Percentiles rank a stretch among this genome's conserved stretches.
Evolutionary conservation across 2,888 invertebrate species (phyloP).

Genomic region (Clunio marinus): DNA sequence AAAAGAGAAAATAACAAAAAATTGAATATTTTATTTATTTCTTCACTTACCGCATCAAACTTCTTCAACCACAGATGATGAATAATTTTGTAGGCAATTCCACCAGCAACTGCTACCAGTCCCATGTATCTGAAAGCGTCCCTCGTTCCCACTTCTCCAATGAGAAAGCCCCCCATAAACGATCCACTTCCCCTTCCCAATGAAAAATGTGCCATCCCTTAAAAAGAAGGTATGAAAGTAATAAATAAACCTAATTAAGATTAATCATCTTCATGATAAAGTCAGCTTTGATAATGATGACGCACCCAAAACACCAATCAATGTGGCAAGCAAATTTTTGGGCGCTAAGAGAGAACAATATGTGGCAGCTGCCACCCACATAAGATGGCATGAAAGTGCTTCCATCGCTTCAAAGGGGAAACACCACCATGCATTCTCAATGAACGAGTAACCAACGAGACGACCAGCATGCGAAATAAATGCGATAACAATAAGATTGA

Average conservation of each 20-base stretch:
- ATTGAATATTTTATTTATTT: neutral
- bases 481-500: slow-evolving; percentile 77
- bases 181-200: slow-evolving; percentile 79
- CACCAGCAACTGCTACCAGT: slow-evolving; percentile 65
- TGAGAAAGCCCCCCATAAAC: slow-evolving; percentile 72
- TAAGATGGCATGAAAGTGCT: slow-evolving; percentile 76
- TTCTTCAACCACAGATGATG: slow-evolving; percentile 70
- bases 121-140: slow-evolving; percentile 70
- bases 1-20: neutral
- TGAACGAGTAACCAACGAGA: slow-evolving; percentile 77
- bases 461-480: slow-evolving; percentile 80
- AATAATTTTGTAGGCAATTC: slow-evolving; percentile 64
- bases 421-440: slow-evolving; percentile 83
- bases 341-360: slow-evolving; percentile 82
- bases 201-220: slow-evolving; percentile 87
- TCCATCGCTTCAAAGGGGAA: slow-evolving; percentile 85
- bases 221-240: slow-evolving; percentile 52
- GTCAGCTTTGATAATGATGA: too few relatives aligned
- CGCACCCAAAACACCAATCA: slow-evolving; percentile 70
- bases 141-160: slow-evolving; percentile 69
- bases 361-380: slow-evolving; percentile 88
- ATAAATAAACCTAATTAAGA: too few relatives aligned
- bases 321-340: slow-evolving; percentile 74
- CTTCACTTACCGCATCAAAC: slow-evolving; percentile 47
- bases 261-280: too few relatives aligned